Evolutionary conservation across 2,888 invertebrate species (phyloP).

Genomic region (Brenthis ino): DNA sequence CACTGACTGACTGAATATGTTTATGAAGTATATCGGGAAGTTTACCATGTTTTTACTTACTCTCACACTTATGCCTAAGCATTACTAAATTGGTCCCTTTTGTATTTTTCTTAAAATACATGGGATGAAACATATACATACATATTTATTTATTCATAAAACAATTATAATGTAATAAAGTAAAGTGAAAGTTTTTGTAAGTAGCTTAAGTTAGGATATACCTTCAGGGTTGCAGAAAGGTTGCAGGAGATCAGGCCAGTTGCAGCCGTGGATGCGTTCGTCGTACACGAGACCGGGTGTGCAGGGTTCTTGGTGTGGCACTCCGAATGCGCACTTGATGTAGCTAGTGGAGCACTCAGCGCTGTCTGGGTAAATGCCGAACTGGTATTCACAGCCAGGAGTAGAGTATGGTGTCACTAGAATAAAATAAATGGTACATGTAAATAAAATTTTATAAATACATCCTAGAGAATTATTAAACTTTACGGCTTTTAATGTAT

Average conservation of each 20-base stretch:
- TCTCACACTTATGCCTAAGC: too few relatives aligned
- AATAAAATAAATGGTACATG: conserved; percentile 40
- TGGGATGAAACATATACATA: not conserved
- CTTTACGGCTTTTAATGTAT: too few relatives aligned
- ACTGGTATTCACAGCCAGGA: conserved; percentile 93
- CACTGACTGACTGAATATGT: too few relatives aligned
- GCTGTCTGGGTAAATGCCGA: conserved; percentile 93
- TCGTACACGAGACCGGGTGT: conserved; percentile 95
- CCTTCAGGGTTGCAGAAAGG: conserved; percentile 95
- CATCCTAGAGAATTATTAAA: not conserved
- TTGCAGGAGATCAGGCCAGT: conserved; percentile 95
- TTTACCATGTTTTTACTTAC: too few relatives aligned
- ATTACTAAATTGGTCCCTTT: too few relatives aligned
- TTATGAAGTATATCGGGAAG: too few relatives aligned
- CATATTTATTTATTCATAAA: not conserved
- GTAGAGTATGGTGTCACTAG: conserved; percentile 90
- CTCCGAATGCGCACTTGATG: conserved; percentile 92
- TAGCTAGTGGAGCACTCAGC: conserved; percentile 92
- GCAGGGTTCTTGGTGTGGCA: conserved; percentile 90
- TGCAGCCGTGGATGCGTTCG: conserved; percentile 92
- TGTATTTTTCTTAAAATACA: not conserved
- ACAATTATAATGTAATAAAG: not conserved
- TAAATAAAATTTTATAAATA: not conserved
- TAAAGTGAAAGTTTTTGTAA: not conserved
- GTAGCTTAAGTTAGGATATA: conserved; percentile 51